Base-by-base conservation (phyloP, 2,888 invertebrate genomes). In the Cybosia mesomella region DNA sequence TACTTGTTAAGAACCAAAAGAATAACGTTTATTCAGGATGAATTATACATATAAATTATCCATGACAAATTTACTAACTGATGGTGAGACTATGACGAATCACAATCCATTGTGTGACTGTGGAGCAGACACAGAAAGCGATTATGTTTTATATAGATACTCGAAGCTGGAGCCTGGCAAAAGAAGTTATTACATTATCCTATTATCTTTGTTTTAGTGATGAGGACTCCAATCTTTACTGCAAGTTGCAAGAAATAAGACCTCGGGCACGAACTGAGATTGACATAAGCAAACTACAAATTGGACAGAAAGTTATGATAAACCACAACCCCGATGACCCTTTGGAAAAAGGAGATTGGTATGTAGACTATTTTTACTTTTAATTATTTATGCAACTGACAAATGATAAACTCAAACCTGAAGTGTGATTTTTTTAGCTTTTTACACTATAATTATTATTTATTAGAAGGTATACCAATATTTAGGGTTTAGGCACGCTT, bases 241-340 rank as follows among this genome's bases (percentile, higher is more conserved):
- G 90, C 71, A 91, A 91, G 68, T 89, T 96, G 74, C 89, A 95
- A 60, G 95, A 95, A 71, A 95, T 98, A 64, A 94, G 98, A 67
- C 98, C 98, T 0, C 92, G 97, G 77, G 96, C 97, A 0, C 92
- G 95, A 72, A 93, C 88, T 34, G 89, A 91, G 32, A 88, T 97
- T 63, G 86, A 95, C 22, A 83, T 95, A 18, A 86, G 92, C 1
- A 93, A 96, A 64, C 85, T 98, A 32, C 89, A 95, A 79, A 87
- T 93, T 8, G 97, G 96, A 0, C 95, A 96, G 77, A 95, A 85
- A 65, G 96, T 98, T 11, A 96, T 98, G 96, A 94, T 97, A 0
- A 98, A 98, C 88, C 96, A 97, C 83, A 98, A 98, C 84, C 93
- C 96, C 13, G 97, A 98, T 68, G 92, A 96, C 15, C 96, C 96